Conservation (phyloP, 2,888 invertebrate genomes). For the Timema cristinae region DNA sequence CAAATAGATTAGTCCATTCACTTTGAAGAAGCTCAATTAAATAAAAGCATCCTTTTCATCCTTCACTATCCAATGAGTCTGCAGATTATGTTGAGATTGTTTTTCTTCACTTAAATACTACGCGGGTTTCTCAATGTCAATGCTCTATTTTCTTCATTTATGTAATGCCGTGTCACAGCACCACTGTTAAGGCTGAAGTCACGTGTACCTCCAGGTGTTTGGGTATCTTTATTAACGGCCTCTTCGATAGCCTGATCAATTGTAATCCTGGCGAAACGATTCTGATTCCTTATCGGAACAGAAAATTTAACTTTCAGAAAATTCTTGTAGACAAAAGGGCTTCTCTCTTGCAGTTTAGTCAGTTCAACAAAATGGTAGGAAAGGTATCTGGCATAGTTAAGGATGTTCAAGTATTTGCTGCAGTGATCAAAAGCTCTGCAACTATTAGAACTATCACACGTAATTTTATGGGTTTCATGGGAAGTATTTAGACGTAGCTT, state of each 20-base stretch:
- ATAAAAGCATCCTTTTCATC: neutral
- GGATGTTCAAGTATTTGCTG: neutral
- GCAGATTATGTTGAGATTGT: neutral
- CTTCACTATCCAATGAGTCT: neutral
- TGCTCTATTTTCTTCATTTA: neutral
- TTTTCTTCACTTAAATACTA: neutral
- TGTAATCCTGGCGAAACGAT: neutral
- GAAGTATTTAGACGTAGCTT: neutral
- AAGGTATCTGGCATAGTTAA: neutral
- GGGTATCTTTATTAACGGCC: neutral
- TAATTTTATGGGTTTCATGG: neutral
- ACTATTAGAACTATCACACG: neutral
- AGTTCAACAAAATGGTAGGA: neutral
- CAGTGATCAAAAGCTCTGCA: neutral
- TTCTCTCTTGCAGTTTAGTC: conserved; percentile 7
- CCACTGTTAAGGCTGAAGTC: neutral
- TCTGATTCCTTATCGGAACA: neutral
- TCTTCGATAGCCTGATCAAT: neutral
- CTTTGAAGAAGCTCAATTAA: neutral
- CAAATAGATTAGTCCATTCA: neutral
- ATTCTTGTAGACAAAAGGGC: neutral
- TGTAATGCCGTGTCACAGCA: neutral
- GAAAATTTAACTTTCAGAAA: neutral
- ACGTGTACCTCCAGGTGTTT: neutral
- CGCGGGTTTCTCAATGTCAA: neutral